These are phyloP conservation scores for Holothuria scabra DNA, from an alignment of 53 echinoderm and acorn worm genomes.

Conservation along the genomic window DNA sequence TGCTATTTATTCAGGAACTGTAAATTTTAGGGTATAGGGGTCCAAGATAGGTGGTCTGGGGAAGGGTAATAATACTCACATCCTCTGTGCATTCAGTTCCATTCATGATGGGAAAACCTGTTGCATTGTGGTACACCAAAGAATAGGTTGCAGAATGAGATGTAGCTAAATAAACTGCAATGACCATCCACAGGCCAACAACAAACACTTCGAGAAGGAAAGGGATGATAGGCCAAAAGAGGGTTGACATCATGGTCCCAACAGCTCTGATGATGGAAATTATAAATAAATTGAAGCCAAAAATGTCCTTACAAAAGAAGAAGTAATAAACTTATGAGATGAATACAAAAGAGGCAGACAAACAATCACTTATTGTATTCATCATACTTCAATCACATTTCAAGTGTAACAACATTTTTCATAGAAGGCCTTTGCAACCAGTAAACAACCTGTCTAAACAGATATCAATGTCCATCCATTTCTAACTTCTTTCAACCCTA, in stretches of 20 bases:
- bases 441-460: too few species aligned
- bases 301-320: too few species aligned
- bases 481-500: too few species aligned
- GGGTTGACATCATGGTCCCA: slow-evolving; percentile 84
- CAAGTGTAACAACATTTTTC: too few species aligned
- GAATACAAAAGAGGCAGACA: too few species aligned
- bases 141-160: slow-evolving; percentile 68
- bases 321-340: too few species aligned
- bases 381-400: too few species aligned
- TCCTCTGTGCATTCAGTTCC: slow-evolving; percentile 53
- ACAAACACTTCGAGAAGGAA: slow-evolving; percentile 73
- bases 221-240: slow-evolving; percentile 94
- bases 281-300: neutral
- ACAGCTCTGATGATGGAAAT: slow-evolving; percentile 71
- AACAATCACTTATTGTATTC: too few species aligned
- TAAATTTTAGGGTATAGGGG: neutral
- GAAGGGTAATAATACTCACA: slow-evolving; percentile 32
- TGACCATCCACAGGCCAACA: slow-evolving; percentile 69
- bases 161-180: slow-evolving; percentile 89
- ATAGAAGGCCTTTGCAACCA: too few species aligned
- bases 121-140: slow-evolving; percentile 51
- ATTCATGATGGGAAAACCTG: slow-evolving; percentile 47
- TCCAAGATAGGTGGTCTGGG: neutral
- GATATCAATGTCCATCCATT: too few species aligned
- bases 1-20: too few species aligned